These are phyloP conservation scores for Drosophila borealis DNA, from an alignment of 2,888 invertebrate species.

Conservation along the genomic window DNA sequence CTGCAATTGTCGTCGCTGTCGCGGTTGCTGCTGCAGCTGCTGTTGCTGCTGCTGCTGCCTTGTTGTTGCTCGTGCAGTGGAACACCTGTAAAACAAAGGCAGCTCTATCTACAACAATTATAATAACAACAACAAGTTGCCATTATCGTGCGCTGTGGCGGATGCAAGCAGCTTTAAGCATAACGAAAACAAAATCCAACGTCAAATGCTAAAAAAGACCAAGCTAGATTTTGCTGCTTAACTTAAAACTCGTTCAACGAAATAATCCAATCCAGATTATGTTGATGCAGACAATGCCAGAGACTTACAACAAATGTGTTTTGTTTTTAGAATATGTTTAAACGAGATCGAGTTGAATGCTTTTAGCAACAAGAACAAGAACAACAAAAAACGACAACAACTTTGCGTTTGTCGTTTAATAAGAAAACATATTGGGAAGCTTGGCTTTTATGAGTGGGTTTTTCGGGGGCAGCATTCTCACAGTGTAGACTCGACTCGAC, in stretches of 20 bases:
- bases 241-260: slow-evolving; percentile 66
- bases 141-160: slow-evolving; percentile 63
- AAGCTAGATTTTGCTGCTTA: slow-evolving; percentile 36
- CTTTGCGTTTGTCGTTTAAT: slow-evolving; percentile 63
- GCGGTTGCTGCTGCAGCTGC: slow-evolving; percentile 28
- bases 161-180: slow-evolving; percentile 61
- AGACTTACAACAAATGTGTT: slow-evolving; percentile 38
- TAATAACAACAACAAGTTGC: slow-evolving; percentile 21
- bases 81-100: slow-evolving; percentile 77
- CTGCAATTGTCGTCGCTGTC: slow-evolving; percentile 38
- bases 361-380: slow-evolving; percentile 34
- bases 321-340: slow-evolving; percentile 48
- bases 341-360: slow-evolving; percentile 57
- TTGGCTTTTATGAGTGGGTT: slow-evolving; percentile 66
- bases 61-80: slow-evolving; percentile 68
- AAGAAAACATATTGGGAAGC: slow-evolving; percentile 64
- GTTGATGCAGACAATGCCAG: slow-evolving; percentile 6
- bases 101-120: slow-evolving; percentile 56
- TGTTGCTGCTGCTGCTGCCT: slow-evolving; percentile 24
- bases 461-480: slow-evolving; percentile 69
- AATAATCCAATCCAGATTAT: slow-evolving; percentile 44
- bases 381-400: slow-evolving; percentile 13
- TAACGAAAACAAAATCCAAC: slow-evolving; percentile 46
- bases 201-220: slow-evolving; percentile 38
- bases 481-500: slow-evolving; percentile 18